A percentile compares a stretch with the other conserved stretches of the same genome.
phyloP scores from a whole-genome alignment of 1,140 invertebrate genomes.

The Drosophila navojoa region DNA sequence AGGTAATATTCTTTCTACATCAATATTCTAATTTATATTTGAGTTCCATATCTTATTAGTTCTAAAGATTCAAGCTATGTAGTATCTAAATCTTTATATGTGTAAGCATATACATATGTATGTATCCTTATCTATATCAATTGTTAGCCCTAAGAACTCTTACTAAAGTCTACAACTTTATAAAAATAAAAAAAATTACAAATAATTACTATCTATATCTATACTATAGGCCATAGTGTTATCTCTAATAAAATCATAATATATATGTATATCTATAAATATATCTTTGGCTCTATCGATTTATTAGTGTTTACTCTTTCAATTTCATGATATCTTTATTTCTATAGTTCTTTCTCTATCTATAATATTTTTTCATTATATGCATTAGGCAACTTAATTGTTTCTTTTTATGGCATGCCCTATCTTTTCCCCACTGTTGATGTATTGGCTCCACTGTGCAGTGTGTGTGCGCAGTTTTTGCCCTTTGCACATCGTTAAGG shows the following conservation, averaged over 20 bases:
- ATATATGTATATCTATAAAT: neutral
- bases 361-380: no score
- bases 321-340: no score
- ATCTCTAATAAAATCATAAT: neutral
- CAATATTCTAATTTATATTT: no score
- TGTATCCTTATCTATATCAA: neutral
- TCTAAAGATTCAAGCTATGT: no score
- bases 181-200: neutral
- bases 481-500: constrained; percentile 83
- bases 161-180: neutral
- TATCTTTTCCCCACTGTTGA: neutral
- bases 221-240: neutral
- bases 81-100: neutral
- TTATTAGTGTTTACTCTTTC: neutral
- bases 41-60: no score
- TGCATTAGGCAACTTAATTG: neutral
- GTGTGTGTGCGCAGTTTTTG: constrained; percentile 66
- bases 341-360: no score
- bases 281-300: neutral
- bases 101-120: neutral
- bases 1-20: no score
- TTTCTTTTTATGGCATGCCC: neutral
- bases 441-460: constrained; percentile 48
- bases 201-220: neutral
- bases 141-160: no score